phyloP scores from a whole-genome alignment of 1,140 invertebrate genomes.

The Drosophila suzukii region DNA sequence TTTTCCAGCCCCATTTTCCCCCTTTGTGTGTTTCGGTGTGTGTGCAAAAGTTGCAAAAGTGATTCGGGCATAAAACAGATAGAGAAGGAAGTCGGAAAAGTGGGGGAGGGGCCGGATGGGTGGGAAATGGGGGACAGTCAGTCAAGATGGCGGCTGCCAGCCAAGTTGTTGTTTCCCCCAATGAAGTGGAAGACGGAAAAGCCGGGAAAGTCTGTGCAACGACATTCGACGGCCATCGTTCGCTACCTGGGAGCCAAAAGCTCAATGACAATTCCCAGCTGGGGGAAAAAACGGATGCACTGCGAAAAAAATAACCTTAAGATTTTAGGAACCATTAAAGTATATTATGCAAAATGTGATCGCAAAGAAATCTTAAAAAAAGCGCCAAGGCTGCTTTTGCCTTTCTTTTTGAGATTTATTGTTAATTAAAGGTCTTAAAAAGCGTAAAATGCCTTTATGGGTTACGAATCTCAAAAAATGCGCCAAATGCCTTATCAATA shows the following conservation, averaged over 20 bases:
- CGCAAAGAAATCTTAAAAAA: too few relatives aligned
- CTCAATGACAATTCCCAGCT: slow-evolving; percentile 52
- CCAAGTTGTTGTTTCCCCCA: slow-evolving; percentile 41
- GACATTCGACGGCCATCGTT: slow-evolving; percentile 41
- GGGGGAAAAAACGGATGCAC: not conserved
- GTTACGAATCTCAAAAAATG: too few relatives aligned
- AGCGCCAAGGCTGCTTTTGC: too few relatives aligned
- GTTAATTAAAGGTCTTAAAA: too few relatives aligned
- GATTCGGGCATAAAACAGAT: slow-evolving; percentile 72
- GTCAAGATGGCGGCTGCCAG: slow-evolving; percentile 75
- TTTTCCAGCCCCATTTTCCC: slow-evolving; percentile 6
- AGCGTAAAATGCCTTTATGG: too few relatives aligned
- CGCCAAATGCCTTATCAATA: too few relatives aligned
- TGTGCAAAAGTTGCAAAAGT: slow-evolving; percentile 73
- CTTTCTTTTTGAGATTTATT: too few relatives aligned
- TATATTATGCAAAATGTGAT: too few relatives aligned
- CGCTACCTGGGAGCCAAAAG: slow-evolving; percentile 48
- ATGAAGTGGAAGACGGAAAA: slow-evolving; percentile 59
- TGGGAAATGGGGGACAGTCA: slow-evolving; percentile 41
- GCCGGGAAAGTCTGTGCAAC: slow-evolving; percentile 31
- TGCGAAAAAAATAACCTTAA: not conserved
- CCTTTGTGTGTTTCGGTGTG: too few relatives aligned
- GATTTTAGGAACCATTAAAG: too few relatives aligned
- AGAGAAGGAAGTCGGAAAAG: slow-evolving; percentile 24
- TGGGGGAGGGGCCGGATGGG: not conserved